Base-by-base conservation (phyloP, 2,113 vertebrate species). In the Saguinus midas region DNA sequence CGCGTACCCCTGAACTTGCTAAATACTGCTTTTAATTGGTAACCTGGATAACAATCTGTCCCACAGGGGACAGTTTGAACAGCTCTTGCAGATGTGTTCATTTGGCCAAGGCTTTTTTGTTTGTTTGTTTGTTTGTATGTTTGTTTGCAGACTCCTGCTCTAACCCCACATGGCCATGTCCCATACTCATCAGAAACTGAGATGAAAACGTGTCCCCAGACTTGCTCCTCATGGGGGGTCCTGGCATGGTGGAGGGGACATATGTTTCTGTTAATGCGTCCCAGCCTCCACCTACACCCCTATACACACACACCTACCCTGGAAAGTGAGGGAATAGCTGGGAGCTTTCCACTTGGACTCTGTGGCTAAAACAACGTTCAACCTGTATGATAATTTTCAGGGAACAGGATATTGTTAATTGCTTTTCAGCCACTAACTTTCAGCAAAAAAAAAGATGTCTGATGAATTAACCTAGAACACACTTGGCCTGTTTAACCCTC, bases 241-340 rank as follows among this genome's bases (percentile, higher is more conserved):
- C n/a, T 91, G 61, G 25, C 3, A 6, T 11, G 20, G n/a, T 13
- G 25, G 58, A 66, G 23, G 40, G 32, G 13, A 4, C 12, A 17
- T 58, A 48, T 16, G 35, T 83, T 87, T 27, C 45, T 90, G 81
- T 45, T 12, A 32, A 21, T 0, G 27, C 93, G 48, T 43, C 29
- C 50, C 37, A 32, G n/a, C 13, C 21, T 72, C 32, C 3, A 37
- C 21, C 35, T 32, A 5, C 35, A 48, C 55, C 35, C 27, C 5
- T 37, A 40, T 13, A 55, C 48, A n/a, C 0, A n/a, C 18, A 52
- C 8, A 0, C 13, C 5, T 29, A 35, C 7, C 43, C 2, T 52
- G 52, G 50, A 52, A 17, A 52, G 45, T 13, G 4, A 58, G 35
- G 37, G 21, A 27, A 57, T 8, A 45, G 57, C 18, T 25, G 37